phyloP scores from a whole-genome alignment of 2,113 vertebrate species.

The Syngnathus scovelli region DNA sequence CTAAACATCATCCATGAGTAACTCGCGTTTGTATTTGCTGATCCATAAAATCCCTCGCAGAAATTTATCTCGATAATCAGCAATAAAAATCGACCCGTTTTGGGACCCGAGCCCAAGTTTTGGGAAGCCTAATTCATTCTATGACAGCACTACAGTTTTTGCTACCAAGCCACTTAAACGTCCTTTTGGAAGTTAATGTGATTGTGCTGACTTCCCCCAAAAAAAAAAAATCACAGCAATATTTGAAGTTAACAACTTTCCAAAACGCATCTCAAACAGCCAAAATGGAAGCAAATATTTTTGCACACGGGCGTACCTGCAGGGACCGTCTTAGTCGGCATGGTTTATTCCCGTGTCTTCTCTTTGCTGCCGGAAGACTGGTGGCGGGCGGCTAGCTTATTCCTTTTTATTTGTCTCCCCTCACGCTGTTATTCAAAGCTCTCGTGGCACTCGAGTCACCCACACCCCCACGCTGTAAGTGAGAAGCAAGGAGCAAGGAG shows the following conservation, averaged over 20 bases:
- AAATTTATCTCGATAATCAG: neutral
- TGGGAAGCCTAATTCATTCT: neutral
- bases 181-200: neutral
- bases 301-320: conserved; percentile 54
- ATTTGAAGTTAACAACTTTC: neutral
- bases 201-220: neutral
- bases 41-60: neutral
- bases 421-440: conserved; percentile 61
- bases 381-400: conserved; percentile 42
- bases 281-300: neutral
- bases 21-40: neutral
- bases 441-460: conserved; percentile 59
- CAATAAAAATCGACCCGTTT: neutral
- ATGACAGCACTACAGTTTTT: neutral
- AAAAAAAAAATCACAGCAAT: too few species aligned
- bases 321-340: conserved; percentile 45
- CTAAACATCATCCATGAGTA: neutral
- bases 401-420: conserved; percentile 64
- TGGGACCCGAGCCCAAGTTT: neutral
- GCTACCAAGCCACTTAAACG: neutral
- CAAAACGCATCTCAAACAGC: neutral
- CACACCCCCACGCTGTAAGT: conserved; percentile 51
- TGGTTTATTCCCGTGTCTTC: conserved; percentile 63
- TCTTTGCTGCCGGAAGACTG: conserved; percentile 51
- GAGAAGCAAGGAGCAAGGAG: conserved; percentile 28